Evolutionary conservation across 2,113 vertebrate genomes (phyloP), one percentile per base, ranked within the genome.

Genomic region (Cervus canadensis): DNA sequence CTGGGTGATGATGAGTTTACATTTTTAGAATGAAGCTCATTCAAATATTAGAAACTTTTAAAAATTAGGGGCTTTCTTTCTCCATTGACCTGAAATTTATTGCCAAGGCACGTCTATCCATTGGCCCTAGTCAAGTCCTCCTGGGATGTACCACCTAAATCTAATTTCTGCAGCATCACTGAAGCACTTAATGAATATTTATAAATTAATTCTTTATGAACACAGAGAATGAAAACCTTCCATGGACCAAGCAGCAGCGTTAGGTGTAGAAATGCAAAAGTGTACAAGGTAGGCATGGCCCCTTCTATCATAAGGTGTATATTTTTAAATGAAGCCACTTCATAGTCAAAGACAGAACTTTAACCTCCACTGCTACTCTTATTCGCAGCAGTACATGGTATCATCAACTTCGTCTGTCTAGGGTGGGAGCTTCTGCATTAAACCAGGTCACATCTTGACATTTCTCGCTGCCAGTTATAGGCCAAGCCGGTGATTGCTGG

Each of bases 261-360:
- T 30, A 62, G 25, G 30, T 62, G 26, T n/a, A 6, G 48, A 92
- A 30, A 79, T 45, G 36, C 43, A 60, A 59, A 84, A 3, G 40
- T 23, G 40, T 23, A 57, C 8, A 48, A 60, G 83, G 33, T 56
- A 78, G 26, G 33, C 33, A 28, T 52, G 48, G 54, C 45, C 3
- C 48, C 33, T 88, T 91, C 82, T 64, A 52, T 12, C 4, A 2
- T n/a, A 93, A 81, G 59, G 36, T 60, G 33, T 60, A 9, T 59
- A 50, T 89, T 88, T 96, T 76, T n/a, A 96, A 97, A 94, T 36
- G 28, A 94, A 94, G n/a, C n/a, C 10, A 54, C 59, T 45, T 94
- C 76, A 43, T 43, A 33, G 36, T 78, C 33, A 91, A 78, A 96
- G 71, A 81, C 30, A 76, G 30, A 71, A n/a, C 8, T 90, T 88